These are phyloP conservation scores for Phaetusa simplex DNA, from an alignment of 2,113 vertebrate genomes.

Conservation along the genomic window DNA sequence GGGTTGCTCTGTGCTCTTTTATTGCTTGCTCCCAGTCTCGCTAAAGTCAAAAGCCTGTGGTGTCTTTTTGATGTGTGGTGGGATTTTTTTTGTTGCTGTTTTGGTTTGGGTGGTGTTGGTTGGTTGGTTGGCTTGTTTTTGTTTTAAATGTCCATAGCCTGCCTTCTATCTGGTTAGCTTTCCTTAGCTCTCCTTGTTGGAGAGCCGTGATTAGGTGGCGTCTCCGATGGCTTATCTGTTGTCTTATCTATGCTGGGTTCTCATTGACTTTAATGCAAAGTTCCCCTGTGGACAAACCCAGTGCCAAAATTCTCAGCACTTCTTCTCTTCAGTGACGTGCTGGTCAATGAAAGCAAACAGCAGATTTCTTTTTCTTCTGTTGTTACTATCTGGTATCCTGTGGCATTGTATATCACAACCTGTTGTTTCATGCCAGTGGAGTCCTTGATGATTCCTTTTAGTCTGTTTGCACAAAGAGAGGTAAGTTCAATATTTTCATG, in stretches of 20 bases:
- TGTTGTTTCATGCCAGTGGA: not conserved
- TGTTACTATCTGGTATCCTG: not conserved
- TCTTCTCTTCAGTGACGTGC: not conserved
- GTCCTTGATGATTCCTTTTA: not conserved
- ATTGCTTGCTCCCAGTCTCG: not conserved
- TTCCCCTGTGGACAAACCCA: not conserved
- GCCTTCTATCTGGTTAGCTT: not conserved
- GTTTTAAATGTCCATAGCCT: not conserved
- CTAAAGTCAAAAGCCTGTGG: not conserved
- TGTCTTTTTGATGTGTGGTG: not conserved
- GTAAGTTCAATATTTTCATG: constrained; percentile 10
- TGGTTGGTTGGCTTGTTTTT: not conserved
- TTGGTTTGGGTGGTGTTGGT: not conserved
- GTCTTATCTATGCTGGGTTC: not conserved
- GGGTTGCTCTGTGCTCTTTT: not conserved
- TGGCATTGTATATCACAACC: not conserved
- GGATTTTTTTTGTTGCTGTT: not conserved
- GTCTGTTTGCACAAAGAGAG: not conserved
- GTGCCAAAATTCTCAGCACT: not conserved
- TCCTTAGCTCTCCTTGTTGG: not conserved
- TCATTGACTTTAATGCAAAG: not conserved
- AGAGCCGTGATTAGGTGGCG: not conserved
- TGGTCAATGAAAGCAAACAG: not conserved
- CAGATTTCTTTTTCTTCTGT: not conserved
- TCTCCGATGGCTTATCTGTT: not conserved